Evolutionary conservation across 2,888 invertebrate species (phyloP).

Genomic region (Cataglyphis cursor): DNA sequence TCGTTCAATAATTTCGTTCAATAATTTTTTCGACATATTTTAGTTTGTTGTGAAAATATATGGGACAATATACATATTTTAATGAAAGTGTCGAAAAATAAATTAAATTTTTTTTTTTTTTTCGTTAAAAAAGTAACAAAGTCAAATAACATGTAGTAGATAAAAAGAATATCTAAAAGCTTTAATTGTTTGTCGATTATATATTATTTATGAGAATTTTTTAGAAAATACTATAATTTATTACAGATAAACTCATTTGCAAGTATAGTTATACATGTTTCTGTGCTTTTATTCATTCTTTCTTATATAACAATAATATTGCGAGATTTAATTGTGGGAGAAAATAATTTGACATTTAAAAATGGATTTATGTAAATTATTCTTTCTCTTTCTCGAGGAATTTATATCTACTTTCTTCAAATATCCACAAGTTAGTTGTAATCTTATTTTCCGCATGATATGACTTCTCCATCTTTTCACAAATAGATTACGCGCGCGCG

Average conservation of each 20-base stretch:
- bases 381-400: neutral
- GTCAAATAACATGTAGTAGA: neutral
- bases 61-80: neutral
- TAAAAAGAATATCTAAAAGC: neutral
- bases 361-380: neutral
- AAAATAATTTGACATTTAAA: neutral
- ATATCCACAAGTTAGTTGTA: neutral
- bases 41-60: neutral
- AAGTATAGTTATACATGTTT: neutral
- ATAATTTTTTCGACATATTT: neutral
- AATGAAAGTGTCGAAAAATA: neutral
- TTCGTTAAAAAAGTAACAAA: neutral
- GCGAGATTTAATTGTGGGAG: neutral
- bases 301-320: neutral
- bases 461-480: neutral
- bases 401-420: neutral
- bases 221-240: neutral
- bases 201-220: constrained; percentile 4
- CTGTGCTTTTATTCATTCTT: neutral
- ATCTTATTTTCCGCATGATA: constrained; percentile 9
- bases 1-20: neutral
- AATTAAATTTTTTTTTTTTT: neutral
- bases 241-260: neutral
- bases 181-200: neutral
- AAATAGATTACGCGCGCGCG: constrained; percentile 7